These are phyloP conservation scores for Maconellicoccus hirsutus DNA, from an alignment of 1,140 invertebrate genomes.

Conservation along the genomic window DNA sequence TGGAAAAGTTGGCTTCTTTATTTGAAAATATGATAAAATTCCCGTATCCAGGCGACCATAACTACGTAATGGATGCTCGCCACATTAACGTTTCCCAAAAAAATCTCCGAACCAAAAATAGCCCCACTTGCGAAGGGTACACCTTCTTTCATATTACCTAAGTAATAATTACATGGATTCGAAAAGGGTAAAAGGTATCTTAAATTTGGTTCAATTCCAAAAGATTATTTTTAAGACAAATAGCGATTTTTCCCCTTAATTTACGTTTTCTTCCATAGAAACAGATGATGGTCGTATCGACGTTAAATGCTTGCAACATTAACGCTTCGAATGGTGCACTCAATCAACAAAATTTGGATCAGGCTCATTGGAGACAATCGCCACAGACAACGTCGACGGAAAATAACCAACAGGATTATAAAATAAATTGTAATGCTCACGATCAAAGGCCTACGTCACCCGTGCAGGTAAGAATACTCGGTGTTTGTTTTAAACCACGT, in stretches of 20 bases:
- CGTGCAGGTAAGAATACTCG: neutral
- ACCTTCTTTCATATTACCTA: too few relatives aligned
- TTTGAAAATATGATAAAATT: too few relatives aligned
- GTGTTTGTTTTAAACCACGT: neutral
- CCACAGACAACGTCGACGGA: neutral
- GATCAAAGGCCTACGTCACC: neutral
- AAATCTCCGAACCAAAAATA: too few relatives aligned
- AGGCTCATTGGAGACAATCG: neutral
- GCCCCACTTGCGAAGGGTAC: too few relatives aligned
- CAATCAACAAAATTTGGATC: neutral
- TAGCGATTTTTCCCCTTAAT: neutral
- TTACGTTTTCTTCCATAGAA: neutral
- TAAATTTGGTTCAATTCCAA: too few relatives aligned
- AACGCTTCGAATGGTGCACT: neutral
- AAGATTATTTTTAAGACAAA: too few relatives aligned
- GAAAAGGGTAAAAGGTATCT: too few relatives aligned
- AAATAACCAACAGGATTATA: neutral
- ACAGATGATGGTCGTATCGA: neutral
- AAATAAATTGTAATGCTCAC: neutral
- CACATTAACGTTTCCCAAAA: too few relatives aligned
- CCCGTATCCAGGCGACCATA: too few relatives aligned
- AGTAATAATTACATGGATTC: too few relatives aligned
- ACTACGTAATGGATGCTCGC: too few relatives aligned
- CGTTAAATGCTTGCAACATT: neutral
- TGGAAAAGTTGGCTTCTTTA: too few relatives aligned